Evolutionary conservation across 2,888 invertebrate species (phyloP).

Genomic region (Tholera decimalis): DNA sequence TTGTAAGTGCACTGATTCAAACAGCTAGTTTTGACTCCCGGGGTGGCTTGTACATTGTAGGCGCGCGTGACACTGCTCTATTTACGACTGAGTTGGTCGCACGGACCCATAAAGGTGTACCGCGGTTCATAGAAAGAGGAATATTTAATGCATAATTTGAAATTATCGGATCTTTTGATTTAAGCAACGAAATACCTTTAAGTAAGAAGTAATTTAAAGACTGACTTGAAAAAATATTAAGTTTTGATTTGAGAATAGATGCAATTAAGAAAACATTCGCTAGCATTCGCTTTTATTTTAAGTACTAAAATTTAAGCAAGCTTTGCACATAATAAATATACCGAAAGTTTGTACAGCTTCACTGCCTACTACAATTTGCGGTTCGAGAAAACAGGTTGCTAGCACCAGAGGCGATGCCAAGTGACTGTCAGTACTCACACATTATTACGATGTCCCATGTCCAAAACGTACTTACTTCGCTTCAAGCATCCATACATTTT

Average conservation of each 20-base stretch:
- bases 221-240: no score
- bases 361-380: slow-evolving; percentile 25
- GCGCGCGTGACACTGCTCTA: slow-evolving; percentile 89
- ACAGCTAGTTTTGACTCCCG: slow-evolving; percentile 89
- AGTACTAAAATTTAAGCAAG: neutral
- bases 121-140: slow-evolving; percentile 72
- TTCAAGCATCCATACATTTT: slow-evolving; percentile 21
- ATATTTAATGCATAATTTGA: slow-evolving; percentile 26
- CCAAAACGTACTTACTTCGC: slow-evolving; percentile 18
- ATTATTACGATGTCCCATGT: slow-evolving; percentile 47
- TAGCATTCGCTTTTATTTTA: neutral
- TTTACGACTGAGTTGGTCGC: slow-evolving; percentile 84
- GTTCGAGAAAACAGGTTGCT: slow-evolving; percentile 44
- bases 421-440: slow-evolving; percentile 43
- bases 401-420: slow-evolving; percentile 44
- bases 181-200: neutral
- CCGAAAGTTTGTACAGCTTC: slow-evolving; percentile 33
- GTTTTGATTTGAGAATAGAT: neutral
- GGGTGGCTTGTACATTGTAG: slow-evolving; percentile 90
- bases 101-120: slow-evolving; percentile 77
- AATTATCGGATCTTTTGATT: neutral
- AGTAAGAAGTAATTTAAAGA: no score
- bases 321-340: slow-evolving; percentile 2
- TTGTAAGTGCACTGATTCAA: slow-evolving; percentile 74
- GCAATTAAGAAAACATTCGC: neutral